These are phyloP conservation scores for Papilio gigon DNA, from an alignment of 2,888 invertebrate species.

Conservation along the genomic window DNA sequence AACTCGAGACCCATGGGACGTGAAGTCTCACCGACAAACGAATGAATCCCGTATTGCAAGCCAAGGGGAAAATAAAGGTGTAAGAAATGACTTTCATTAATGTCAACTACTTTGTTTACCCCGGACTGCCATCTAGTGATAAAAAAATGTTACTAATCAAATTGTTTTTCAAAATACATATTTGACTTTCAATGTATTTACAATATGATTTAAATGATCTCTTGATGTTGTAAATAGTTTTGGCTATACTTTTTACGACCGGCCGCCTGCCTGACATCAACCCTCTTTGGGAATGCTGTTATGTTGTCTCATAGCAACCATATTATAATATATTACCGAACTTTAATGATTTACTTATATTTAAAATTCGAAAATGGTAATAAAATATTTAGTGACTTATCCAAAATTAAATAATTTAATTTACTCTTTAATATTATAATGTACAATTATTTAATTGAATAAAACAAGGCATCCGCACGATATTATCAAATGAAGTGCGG, in stretches of 20 bases:
- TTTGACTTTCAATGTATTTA: too few relatives aligned
- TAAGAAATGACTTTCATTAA: neutral
- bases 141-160: neutral
- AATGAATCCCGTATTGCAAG: constrained; percentile 31
- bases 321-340: too few relatives aligned
- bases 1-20: constrained; percentile 12
- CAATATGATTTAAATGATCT: too few relatives aligned
- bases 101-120: neutral
- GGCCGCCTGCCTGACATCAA: too few relatives aligned
- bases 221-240: too few relatives aligned
- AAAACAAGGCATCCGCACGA: constrained; percentile 56
- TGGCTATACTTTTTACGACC: too few relatives aligned
- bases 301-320: too few relatives aligned
- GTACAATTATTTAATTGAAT: constrained; percentile 55
- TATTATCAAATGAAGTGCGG: constrained; percentile 73
- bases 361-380: neutral
- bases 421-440: neutral
- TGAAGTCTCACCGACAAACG: constrained; percentile 1
- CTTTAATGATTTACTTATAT: too few relatives aligned
- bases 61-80: neutral
- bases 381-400: neutral
- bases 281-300: too few relatives aligned
- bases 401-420: neutral
- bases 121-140: neutral
- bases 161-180: neutral